Base-by-base conservation (phyloP, 2,888 invertebrate genomes). In the Hipparchia semele region DNA sequence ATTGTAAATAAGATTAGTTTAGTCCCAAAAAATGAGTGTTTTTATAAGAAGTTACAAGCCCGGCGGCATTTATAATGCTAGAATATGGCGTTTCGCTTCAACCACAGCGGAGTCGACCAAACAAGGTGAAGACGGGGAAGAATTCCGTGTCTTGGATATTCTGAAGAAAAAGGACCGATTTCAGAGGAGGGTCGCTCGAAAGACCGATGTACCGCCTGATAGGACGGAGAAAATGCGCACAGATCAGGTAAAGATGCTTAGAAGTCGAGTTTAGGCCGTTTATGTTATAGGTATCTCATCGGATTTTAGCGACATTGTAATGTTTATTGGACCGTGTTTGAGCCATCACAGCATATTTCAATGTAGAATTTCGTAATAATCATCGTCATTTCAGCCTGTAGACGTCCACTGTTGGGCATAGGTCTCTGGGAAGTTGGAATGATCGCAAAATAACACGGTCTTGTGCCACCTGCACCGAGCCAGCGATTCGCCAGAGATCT, bases 101-200 rank as follows among this genome's bases (percentile, higher is more conserved):
- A 90, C 90, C 0, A 85, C 82, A 6, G 82, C 87, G 0, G 90
- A 90, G 70, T 82, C 79, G 54, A 80, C 83, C n/a, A 76, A 81
- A 51, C 88, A 86, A 79, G 85, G 85, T 1, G 82, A 88, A 0
- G 89, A 88, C 0, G 94, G 91, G 9, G 94, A 94, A 72, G 94
- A 94, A 68, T 95, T 95, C 79, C 82, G 95, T 62, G 94, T 95
- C 2, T 84, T 95, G 1, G 94, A 94, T 86, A 90, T 95, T 77
- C 83, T 89, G 77, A 91, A 92, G 79, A 92, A 90, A 74, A 87
- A 83, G 69, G 84, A 87, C 0, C 80, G 83, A 72, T 72, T 78
- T 2, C 88, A 90, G 70, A 83, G 80, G 13, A 88, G 79, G 81
- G 78, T 82, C 0, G 59, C 78, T 5, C 85, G 86, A 2, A 86